These are phyloP conservation scores for Mus pahari DNA, from an alignment of 2,113 vertebrate species.

Conservation along the genomic window DNA sequence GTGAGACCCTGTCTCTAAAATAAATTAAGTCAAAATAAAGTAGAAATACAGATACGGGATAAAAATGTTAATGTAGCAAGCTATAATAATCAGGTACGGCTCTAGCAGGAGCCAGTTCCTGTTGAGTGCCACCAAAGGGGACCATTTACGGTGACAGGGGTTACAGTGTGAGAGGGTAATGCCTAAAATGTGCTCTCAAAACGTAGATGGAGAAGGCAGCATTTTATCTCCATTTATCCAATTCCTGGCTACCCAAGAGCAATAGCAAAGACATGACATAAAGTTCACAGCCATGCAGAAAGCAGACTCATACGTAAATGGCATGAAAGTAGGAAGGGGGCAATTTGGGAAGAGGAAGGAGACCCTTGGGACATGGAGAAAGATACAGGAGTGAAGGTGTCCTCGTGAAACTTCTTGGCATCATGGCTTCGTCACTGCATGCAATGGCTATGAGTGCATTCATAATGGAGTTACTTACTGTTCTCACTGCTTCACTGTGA, in stretches of 20 bases:
- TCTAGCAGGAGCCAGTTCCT: neutral
- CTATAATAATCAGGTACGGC: neutral
- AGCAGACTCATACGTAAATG: neutral
- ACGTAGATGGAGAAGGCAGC: neutral
- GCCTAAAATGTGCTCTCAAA: neutral
- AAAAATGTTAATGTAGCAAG: neutral
- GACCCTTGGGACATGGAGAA: neutral
- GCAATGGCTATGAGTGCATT: neutral
- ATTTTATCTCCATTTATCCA: neutral
- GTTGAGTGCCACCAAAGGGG: neutral
- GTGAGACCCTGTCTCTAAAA: neutral
- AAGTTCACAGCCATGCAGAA: neutral
- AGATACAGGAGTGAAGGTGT: neutral
- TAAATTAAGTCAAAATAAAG: neutral
- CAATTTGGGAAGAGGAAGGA: neutral
- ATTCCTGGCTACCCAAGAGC: neutral
- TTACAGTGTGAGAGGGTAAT: neutral
- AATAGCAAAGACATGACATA: neutral
- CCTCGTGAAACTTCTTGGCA: neutral
- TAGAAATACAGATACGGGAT: neutral
- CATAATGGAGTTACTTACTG: too few relatives aligned
- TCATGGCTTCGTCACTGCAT: neutral
- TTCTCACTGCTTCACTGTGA: neutral
- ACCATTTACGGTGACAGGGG: neutral
- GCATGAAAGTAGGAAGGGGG: neutral